Evolutionary conservation across 2,888 invertebrate species (phyloP).

Genomic region (Orthosia gothica): DNA sequence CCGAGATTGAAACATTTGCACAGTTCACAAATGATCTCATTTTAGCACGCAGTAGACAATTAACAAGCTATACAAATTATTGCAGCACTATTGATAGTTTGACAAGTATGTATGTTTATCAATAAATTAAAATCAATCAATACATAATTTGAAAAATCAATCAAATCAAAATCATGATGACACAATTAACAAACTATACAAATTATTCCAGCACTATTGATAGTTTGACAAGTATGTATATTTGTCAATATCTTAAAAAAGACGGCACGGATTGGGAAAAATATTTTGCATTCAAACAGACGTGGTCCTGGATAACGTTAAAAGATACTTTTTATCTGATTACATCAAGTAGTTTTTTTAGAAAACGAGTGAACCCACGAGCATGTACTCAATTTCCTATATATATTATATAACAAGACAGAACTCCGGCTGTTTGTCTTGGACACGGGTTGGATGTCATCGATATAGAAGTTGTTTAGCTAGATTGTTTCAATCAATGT

Average conservation of each 20-base stretch:
- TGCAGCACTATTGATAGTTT: neutral
- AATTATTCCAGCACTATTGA: conserved; percentile 8
- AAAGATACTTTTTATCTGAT: neutral
- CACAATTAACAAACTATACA: neutral
- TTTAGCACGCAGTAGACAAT: conserved; percentile 8
- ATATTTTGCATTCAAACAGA: neutral
- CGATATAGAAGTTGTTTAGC: neutral
- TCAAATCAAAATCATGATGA: neutral
- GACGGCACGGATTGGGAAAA: neutral
- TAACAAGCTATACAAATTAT: conserved; percentile 3
- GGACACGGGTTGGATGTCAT: neutral
- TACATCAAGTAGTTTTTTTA: neutral
- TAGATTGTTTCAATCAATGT: conserved; percentile 33
- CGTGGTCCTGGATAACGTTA: neutral
- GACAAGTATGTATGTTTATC: no score
- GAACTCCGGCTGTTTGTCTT: neutral
- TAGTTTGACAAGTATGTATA: neutral
- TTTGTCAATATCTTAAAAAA: neutral
- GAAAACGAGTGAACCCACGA: neutral
- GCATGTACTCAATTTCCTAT: neutral
- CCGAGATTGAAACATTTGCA: conserved; percentile 17
- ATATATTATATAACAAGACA: neutral
- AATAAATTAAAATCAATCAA: no score
- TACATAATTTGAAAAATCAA: no score
- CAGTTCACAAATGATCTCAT: conserved; percentile 41